Evolutionary conservation across 1,140 invertebrate genomes (phyloP), one percentile per base, ranked within the genome.

Genomic region (Zaprionus vittiger): DNA sequence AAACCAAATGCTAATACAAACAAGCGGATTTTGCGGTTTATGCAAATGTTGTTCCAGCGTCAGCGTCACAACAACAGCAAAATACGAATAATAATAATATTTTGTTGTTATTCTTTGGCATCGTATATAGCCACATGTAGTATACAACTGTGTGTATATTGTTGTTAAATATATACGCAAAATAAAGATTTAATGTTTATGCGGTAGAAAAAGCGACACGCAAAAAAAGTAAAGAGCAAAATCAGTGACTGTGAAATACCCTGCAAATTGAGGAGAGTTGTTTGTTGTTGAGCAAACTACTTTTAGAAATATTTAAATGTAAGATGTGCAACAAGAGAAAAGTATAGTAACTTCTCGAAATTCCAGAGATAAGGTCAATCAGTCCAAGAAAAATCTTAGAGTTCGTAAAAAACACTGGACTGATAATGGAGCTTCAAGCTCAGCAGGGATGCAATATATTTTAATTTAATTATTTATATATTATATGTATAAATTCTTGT

Each of bases 1-100:
- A 72, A 67, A 78, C 78, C 68, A 73, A 87, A 87, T 87, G 85
- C 84, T 89, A 87, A 87, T 87, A 79, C 85, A 87, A 87, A 81
- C 84, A 90, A 87, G 84, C 84, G 87, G 84, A 87, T 87, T 89
- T 90, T 87, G 85, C 85, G 84, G 84, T 90, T 87, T 87, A 87
- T 87, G 84, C 84, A 87, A 87, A 87, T 87, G 63, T 61, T 63
- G 66, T 62, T 68, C 77, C 31, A 34, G 9, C 31, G 26, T 28
- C 26, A 80, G 71, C 80, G 41, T 65, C 55, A 79, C 38, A 65
- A 59, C 66, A 44, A 28, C 31, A 61, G n/a, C 37, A 44, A 61
- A 22, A 61, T 20, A 20, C 20, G 20, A 20, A 20, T 14, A 22
- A 69, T 78, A 89, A 79, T 73, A 77, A 73, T 79, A 81, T 60